Percentiles rank a stretch among this genome's conserved stretches.
Evolutionary conservation across 1,140 invertebrate genomes (phyloP).

Genomic region (Caenorhabditis briggsae): DNA sequence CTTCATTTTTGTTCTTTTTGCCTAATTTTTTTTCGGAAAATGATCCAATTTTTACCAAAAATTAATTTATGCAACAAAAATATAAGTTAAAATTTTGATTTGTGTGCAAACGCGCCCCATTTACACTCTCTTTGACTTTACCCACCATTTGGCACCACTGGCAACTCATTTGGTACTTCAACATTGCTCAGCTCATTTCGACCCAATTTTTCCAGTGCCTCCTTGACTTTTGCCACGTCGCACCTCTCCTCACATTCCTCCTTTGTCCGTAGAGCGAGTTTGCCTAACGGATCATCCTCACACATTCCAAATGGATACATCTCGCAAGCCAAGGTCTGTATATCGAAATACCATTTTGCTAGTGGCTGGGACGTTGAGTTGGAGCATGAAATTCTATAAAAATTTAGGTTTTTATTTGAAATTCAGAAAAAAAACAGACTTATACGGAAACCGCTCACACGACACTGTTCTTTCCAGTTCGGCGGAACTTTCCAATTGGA

Average conservation of each 20-base stretch:
- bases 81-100: too few species aligned
- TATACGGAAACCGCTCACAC: constrained; percentile 24
- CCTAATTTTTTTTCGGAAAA: too few species aligned
- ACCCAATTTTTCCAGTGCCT: not conserved
- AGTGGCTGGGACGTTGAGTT: not conserved
- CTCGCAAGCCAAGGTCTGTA: constrained; percentile 11
- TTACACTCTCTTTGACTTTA: not conserved
- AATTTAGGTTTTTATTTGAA: not conserved
- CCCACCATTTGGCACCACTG: not conserved
- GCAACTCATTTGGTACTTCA: not conserved
- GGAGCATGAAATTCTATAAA: constrained; percentile 7
- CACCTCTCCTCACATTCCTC: constrained; percentile 22
- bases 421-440: constrained; percentile 24
- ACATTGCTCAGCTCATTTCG: not conserved
- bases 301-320: constrained; percentile 33
- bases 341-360: constrained; percentile 21
- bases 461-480: constrained; percentile 19
- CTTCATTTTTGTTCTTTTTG: too few species aligned
- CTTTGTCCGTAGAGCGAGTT: not conserved
- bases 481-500: constrained; percentile 4
- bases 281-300: constrained; percentile 11
- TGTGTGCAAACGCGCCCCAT: too few species aligned
- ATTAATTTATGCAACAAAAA: too few species aligned
- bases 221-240: constrained; percentile 47
- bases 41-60: too few species aligned